A percentile compares a stretch with the other conserved stretches of the same genome.
These are phyloP conservation scores for Drosophila ogumai DNA, from an alignment of 1,140 invertebrate genomes.

Conservation along the genomic window DNA sequence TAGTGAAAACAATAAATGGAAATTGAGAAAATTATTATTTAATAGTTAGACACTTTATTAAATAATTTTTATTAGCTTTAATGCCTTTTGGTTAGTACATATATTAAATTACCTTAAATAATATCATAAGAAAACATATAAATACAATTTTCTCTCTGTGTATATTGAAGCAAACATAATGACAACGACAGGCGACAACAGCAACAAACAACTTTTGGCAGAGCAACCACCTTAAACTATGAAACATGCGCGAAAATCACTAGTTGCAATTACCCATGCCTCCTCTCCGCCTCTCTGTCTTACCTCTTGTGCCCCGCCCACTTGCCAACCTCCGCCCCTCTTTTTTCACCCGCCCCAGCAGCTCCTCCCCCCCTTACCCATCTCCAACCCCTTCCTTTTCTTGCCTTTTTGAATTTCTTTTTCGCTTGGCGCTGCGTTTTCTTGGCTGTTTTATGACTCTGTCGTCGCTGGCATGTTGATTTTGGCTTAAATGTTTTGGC, in stretches of 20 bases:
- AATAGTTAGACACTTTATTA: neutral
- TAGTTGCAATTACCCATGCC: slow-evolving; percentile 61
- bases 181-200: slow-evolving; percentile 70
- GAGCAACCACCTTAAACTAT: slow-evolving; percentile 70
- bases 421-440: slow-evolving; percentile 41
- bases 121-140: too few relatives aligned
- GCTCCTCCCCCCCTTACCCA: neutral
- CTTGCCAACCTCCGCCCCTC: slow-evolving; percentile 17
- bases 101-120: neutral
- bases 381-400: neutral
- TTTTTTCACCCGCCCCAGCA: neutral
- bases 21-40: neutral
- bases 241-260: slow-evolving; percentile 79
- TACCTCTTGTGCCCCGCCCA: slow-evolving; percentile 13
- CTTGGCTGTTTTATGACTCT: slow-evolving; percentile 45
- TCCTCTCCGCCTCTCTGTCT: neutral
- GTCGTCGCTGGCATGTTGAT: slow-evolving; percentile 66
- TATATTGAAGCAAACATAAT: slow-evolving; percentile 65
- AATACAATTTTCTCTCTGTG: neutral
- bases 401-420: slow-evolving; percentile 24
- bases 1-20: too few relatives aligned
- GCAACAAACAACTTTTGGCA: slow-evolving; percentile 49
- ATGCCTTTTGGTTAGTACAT: too few relatives aligned
- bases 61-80: neutral
- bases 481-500: slow-evolving; percentile 81